Evolutionary conservation across 2,113 vertebrate species (phyloP).

Genomic region (Mus spicilegus): DNA sequence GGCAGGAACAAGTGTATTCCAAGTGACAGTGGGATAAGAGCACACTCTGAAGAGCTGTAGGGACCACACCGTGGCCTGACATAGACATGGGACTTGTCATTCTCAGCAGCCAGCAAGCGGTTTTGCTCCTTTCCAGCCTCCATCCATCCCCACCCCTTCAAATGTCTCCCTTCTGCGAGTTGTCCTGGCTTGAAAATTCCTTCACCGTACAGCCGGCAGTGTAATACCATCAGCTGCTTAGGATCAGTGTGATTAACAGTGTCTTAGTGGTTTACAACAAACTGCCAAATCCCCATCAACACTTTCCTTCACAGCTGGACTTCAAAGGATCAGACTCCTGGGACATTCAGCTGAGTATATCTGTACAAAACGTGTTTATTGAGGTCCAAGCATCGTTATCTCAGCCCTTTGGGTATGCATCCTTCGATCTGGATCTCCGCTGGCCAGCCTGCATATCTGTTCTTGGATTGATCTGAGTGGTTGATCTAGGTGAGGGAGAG

Average conservation of each 20-base stretch:
- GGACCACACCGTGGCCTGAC: neutral
- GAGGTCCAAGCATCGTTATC: neutral
- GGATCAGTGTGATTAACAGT: neutral
- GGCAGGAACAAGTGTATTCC: accelerated
- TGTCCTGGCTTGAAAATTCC: neutral
- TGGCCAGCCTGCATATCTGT: constrained; percentile 86
- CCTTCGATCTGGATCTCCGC: constrained; percentile 89
- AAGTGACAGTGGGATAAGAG: accelerated
- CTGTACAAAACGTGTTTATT: neutral
- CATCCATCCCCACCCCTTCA: too few relatives aligned
- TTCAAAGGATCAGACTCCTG: neutral
- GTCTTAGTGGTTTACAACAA: neutral
- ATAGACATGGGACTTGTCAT: too few relatives aligned
- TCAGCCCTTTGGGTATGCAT: constrained; percentile 83
- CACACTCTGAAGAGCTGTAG: neutral
- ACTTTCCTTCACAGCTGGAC: neutral
- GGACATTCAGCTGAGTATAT: neutral
- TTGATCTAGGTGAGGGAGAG: constrained; percentile 84
- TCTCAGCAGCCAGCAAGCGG: neutral
- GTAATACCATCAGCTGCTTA: neutral
- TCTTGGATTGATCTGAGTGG: constrained; percentile 80
- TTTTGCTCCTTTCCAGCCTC: accelerated
- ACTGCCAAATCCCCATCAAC: neutral
- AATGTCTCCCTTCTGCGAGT: neutral
- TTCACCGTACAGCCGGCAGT: neutral